phyloP scores from a whole-genome alignment of 2,113 vertebrate genomes.

The Scophthalmus maximus region DNA sequence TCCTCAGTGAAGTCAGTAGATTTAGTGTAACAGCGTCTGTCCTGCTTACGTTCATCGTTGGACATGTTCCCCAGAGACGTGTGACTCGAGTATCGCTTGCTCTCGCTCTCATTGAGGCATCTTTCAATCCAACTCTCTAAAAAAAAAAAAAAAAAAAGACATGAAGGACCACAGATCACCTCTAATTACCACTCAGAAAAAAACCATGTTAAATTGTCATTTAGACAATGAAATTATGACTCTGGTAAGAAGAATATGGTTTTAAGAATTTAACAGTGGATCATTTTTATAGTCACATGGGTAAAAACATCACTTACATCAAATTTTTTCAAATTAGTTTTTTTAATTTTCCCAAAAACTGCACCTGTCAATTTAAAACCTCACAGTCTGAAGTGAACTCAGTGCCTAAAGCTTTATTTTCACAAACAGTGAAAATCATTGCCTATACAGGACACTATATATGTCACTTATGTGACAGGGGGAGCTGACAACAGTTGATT shows the following conservation, averaged over 20 bases:
- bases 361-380: not conserved
- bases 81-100: slow-evolving; percentile 96
- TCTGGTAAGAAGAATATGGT: not conserved
- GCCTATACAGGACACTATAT: slow-evolving; percentile 52
- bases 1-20: not conserved
- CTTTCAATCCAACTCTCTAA: slow-evolving; percentile 99
- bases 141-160: slow-evolving; percentile 71
- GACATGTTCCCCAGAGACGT: slow-evolving; percentile 97
- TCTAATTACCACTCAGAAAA: not conserved
- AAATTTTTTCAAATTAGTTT: not conserved
- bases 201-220: not conserved
- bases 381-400: slow-evolving; percentile 8
- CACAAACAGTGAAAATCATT: slow-evolving; percentile 53
- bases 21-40: not conserved
- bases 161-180: slow-evolving; percentile 13
- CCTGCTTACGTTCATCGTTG: slow-evolving; percentile 97
- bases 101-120: slow-evolving; percentile 98
- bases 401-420: slow-evolving; percentile 46
- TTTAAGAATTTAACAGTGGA: not conserved
- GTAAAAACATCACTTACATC: not conserved
- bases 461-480: slow-evolving; percentile 67
- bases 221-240: not conserved
- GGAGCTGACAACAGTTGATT: slow-evolving; percentile 73
- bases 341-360: not conserved
- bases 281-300: not conserved